Conservation (phyloP, 2,888 invertebrate genomes). For the Chrysotoxum bicinctum region DNA sequence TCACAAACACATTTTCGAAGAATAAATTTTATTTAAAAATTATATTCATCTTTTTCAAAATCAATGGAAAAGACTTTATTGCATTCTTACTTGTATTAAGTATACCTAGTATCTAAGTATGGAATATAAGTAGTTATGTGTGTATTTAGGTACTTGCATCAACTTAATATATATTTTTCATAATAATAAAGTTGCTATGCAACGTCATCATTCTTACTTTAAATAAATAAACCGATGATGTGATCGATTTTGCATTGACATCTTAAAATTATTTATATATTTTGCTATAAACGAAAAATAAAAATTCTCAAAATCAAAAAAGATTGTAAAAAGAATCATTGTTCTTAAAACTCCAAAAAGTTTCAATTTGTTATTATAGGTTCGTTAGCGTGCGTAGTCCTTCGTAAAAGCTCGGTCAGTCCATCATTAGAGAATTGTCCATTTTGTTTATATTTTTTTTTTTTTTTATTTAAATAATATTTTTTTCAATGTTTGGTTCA, state of each 20-base stretch:
- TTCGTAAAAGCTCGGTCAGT: conserved; percentile 39
- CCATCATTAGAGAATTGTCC: conserved; percentile 6
- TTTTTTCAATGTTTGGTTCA: conserved; percentile 31
- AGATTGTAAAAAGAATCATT: neutral
- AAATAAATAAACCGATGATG: conserved; percentile 52
- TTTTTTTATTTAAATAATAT: conserved; percentile 18
- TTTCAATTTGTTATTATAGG: neutral
- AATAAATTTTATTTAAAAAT: conserved; percentile 44
- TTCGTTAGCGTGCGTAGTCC: conserved; percentile 54
- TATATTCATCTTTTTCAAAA: neutral
- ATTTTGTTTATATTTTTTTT: neutral
- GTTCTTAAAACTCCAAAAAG: conserved; percentile 25
- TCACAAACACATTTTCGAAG: conserved; percentile 63
- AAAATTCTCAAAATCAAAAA: conserved; percentile 8
- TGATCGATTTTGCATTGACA: conserved; percentile 68
- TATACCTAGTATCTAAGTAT: neutral
- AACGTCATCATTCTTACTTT: conserved; percentile 63
- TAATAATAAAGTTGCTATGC: conserved; percentile 43
- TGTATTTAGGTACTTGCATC: conserved; percentile 42
- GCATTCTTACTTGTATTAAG: conserved; percentile 52
- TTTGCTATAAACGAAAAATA: conserved; percentile 34
- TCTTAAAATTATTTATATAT: conserved; percentile 22
- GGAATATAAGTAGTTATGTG: neutral
- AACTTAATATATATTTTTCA: conserved; percentile 1
- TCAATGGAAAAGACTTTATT: conserved; percentile 35